Base-by-base conservation (phyloP, 2,888 invertebrate species). In the Nycteola revayana region DNA sequence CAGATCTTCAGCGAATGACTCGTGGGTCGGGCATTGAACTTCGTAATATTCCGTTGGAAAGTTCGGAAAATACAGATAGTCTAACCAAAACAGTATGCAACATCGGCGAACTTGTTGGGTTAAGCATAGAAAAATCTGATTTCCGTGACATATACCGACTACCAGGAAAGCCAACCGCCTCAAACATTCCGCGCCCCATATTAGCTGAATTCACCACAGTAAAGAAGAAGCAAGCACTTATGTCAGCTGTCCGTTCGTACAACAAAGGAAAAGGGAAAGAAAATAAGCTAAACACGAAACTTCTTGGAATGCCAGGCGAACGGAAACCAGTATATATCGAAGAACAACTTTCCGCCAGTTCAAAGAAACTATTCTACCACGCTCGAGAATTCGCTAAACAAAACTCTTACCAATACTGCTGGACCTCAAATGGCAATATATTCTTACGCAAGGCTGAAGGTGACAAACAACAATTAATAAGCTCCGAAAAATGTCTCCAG, bases 31-130 rank as follows among this genome's bases (percentile, higher is more conserved):
- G 14, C 0, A 25, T 35, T 7, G 35, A 35, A 26, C 20, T 35
- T 1, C 17, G 35, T 3, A 31, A 36, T 9, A 20, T 36, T 2
- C 36, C 36, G 3, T 9, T 9, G 7, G 27, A 7, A 7, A 5
- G 22, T 8, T 10, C 4, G 0, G 31, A 36, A 23, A 11, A 14
- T 0, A 4, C 0, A 3, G 2, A 7, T 7, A 10, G 8, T 7
- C 25, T 35, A 1, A 25, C 9, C 7, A 24, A 29, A 11, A 35
- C 25, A 1, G 29, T 35, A 0, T 21, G 22, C n/a, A 26, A 25
- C 1, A 35, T 35, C 1, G 35, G 35, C 2, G n/a, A 35, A n/a
- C n/a, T 17, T 9, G 11, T 36, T 7, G 36, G 36, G 1, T 4
- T 14, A 3, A 7, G 8, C 1, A 31, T 36, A 1, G 1, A 14